These are phyloP conservation scores for Zaprionus lachaisei DNA, from an alignment of 1,140 invertebrate species.

Conservation along the genomic window DNA sequence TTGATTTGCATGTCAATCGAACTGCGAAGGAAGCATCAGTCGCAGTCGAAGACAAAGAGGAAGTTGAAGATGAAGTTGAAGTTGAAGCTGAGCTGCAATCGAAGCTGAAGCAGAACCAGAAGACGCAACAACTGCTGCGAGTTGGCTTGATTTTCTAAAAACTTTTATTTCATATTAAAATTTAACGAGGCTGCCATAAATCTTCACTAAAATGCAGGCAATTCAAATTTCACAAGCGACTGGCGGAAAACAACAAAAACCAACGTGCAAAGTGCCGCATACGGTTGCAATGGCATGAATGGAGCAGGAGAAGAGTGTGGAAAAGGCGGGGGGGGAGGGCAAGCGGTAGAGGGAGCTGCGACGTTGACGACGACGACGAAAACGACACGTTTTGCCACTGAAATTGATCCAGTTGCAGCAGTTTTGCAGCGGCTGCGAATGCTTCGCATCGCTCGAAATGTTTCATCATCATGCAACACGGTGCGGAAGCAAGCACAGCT, in stretches of 20 bases:
- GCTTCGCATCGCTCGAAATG: slow-evolving; percentile 71
- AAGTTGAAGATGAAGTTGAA: neutral
- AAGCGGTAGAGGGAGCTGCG: neutral
- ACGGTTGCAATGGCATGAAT: slow-evolving; percentile 5
- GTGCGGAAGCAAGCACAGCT: neutral
- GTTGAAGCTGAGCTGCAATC: neutral
- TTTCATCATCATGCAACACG: slow-evolving; percentile 59
- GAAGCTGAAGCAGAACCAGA: neutral
- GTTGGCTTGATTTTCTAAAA: slow-evolving; percentile 63
- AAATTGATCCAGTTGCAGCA: slow-evolving; percentile 82
- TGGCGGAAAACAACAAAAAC: slow-evolving; percentile 33
- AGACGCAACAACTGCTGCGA: neutral
- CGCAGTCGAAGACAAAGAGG: neutral
- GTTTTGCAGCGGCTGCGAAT: slow-evolving; percentile 59
- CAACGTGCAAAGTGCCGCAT: slow-evolving; percentile 25
- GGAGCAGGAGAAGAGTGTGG: neutral
- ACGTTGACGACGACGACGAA: slow-evolving; percentile 67
- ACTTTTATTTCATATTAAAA: slow-evolving; percentile 83
- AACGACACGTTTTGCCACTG: slow-evolving; percentile 70
- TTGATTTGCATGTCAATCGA: slow-evolving; percentile 79
- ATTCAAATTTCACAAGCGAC: slow-evolving; percentile 75
- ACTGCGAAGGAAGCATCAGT: slow-evolving; percentile 10
- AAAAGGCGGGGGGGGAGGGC: neutral
- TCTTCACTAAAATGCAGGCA: slow-evolving; percentile 81
- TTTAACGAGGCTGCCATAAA: slow-evolving; percentile 83